phyloP scores from a whole-genome alignment of 1,140 invertebrate species.

The Globodera ellingtonae region DNA sequence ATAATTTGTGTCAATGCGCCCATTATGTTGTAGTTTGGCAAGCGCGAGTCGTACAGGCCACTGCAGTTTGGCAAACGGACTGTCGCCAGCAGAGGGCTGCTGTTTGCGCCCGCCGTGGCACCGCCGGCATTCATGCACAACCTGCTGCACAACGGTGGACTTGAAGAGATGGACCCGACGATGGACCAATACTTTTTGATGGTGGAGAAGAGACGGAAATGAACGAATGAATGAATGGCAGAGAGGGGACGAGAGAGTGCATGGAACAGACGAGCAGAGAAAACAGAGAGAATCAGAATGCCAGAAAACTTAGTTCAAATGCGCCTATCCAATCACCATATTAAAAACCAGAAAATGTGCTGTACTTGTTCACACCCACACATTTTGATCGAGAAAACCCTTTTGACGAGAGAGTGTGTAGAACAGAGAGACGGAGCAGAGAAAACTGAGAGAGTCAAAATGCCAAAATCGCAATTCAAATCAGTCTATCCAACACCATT shows the following conservation, averaged over 20 bases:
- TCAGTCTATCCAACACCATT: too few species aligned
- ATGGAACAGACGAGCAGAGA: neutral
- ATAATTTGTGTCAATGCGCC: neutral
- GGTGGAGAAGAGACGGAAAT: constrained; percentile 6
- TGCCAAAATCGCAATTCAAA: neutral
- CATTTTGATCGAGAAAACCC: neutral
- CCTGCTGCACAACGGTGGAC: neutral
- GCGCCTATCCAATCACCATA: neutral
- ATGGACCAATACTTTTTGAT: neutral
- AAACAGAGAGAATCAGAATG: neutral
- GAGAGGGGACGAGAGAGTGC: neutral
- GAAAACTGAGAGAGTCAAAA: neutral
- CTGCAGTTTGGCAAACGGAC: constrained; percentile 25
- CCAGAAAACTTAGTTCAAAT: constrained; percentile 4
- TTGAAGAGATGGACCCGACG: constrained; percentile 4
- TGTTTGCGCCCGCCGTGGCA: neutral
- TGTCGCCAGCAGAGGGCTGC: neutral
- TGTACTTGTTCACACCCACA: neutral
- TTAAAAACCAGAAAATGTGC: neutral
- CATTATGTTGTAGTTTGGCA: constrained; percentile 20
- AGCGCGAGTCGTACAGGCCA: constrained; percentile 20
- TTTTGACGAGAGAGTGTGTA: neutral
- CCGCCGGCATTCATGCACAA: neutral
- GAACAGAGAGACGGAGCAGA: too few species aligned
- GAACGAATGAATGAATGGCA: neutral